Conservation (phyloP, 1,140 invertebrate genomes). For the Sycobia sp. region DNA sequence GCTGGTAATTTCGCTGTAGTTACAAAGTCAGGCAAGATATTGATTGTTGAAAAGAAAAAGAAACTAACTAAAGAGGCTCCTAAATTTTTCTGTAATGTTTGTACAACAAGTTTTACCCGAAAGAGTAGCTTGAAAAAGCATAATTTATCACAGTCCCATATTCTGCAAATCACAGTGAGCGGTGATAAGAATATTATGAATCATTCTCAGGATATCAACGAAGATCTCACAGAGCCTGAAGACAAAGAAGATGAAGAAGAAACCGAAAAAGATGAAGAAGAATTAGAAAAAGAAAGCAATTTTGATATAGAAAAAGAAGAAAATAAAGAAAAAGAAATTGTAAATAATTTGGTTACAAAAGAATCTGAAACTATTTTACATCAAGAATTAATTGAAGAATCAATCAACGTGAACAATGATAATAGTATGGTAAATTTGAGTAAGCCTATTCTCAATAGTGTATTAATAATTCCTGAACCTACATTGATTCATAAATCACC, state of each 20-base stretch:
- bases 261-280: constrained; percentile 13
- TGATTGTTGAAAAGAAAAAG: constrained; percentile 57
- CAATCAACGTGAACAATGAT: neutral
- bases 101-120: constrained; percentile 55
- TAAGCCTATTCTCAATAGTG: neutral
- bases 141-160: constrained; percentile 55
- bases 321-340: neutral
- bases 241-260: constrained; percentile 12
- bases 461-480: constrained; percentile 3
- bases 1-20: constrained; percentile 54
- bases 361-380: neutral
- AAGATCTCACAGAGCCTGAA: neutral
- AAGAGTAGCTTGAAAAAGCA: constrained; percentile 59
- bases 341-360: constrained; percentile 2
- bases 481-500: constrained; percentile 9
- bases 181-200: constrained; percentile 9
- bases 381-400: neutral
- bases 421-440: neutral
- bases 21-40: constrained; percentile 55
- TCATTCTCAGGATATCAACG: constrained; percentile 10
- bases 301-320: neutral
- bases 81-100: constrained; percentile 56
- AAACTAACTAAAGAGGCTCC: constrained; percentile 57
- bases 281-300: neutral
- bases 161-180: constrained; percentile 42